Evolutionary conservation across 1,140 invertebrate species (phyloP).

Genomic region (Macrosteles quadrilineatus): DNA sequence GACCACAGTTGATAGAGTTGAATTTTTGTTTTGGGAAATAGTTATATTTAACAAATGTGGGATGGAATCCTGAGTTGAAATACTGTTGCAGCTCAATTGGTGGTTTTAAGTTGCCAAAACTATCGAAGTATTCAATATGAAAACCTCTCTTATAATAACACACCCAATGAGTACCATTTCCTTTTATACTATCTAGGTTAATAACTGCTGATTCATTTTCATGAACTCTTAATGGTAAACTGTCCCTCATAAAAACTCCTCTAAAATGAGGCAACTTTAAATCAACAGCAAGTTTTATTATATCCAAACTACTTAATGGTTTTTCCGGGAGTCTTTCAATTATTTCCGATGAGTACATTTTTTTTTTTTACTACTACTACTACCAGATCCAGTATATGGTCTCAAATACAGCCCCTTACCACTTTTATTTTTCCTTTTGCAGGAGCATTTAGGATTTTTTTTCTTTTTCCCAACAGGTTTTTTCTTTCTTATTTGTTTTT

Average conservation of each 20-base stretch:
- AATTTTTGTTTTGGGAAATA: constrained; percentile 14
- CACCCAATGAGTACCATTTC: constrained; percentile 46
- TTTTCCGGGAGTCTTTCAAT: constrained; percentile 9
- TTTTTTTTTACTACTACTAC: constrained; percentile 26
- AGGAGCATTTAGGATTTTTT: background rate
- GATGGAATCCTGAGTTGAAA: constrained; percentile 1
- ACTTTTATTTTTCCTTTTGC: background rate
- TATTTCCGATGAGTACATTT: background rate
- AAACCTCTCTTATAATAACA: constrained; percentile 42
- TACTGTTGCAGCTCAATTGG: constrained; percentile 16
- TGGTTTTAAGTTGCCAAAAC: constrained; percentile 20
- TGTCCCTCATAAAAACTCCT: constrained; percentile 37
- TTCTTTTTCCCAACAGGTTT: background rate
- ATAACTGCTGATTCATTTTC: constrained; percentile 43
- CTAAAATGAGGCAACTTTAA: constrained; percentile 31
- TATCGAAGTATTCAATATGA: constrained; percentile 30
- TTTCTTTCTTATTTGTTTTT: background rate
- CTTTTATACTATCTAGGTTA: constrained; percentile 44
- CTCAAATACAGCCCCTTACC: constrained; percentile 28
- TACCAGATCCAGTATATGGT: constrained; percentile 27
- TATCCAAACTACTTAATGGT: constrained; percentile 22
- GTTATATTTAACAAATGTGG: constrained; percentile 11
- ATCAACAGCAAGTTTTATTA: background rate
- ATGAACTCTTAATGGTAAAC: constrained; percentile 35
- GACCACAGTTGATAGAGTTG: constrained; percentile 21